phyloP scores from a whole-genome alignment of 1,140 invertebrate genomes.

The Drosophila mauritiana region DNA sequence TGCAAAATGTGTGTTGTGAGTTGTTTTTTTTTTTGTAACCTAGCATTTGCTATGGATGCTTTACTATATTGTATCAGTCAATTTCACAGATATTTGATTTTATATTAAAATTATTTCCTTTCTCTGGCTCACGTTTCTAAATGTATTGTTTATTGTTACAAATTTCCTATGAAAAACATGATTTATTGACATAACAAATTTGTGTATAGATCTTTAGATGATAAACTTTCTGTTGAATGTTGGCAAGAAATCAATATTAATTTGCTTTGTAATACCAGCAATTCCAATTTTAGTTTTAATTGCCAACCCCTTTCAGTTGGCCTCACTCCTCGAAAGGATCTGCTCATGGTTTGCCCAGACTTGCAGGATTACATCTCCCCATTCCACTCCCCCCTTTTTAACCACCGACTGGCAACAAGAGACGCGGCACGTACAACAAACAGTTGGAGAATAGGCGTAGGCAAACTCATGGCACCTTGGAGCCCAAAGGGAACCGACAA shows the following conservation, averaged over 20 bases:
- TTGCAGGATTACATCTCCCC: not conserved
- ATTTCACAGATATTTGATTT: too few species aligned
- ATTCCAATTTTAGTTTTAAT: conserved; percentile 19
- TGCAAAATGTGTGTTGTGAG: not conserved
- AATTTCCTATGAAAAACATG: too few species aligned
- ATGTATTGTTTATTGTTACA: too few species aligned
- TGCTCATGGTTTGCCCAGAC: not conserved
- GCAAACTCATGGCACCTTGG: conserved; percentile 45
- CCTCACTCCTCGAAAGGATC: not conserved
- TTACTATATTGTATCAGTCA: too few species aligned
- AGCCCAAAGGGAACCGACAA: conserved; percentile 25
- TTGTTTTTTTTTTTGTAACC: not conserved
- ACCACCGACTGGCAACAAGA: conserved; percentile 36
- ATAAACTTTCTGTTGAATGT: not conserved
- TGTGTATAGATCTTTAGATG: not conserved
- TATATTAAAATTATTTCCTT: too few species aligned
- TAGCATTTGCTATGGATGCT: not conserved
- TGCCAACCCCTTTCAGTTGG: conserved; percentile 5
- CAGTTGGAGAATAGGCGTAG: conserved; percentile 37
- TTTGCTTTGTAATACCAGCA: not conserved
- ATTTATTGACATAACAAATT: too few species aligned
- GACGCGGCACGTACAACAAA: conserved; percentile 54
- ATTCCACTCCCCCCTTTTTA: not conserved
- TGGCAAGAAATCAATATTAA: not conserved
- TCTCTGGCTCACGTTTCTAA: too few species aligned